Conservation (phyloP, 2,113 vertebrate species). For the Mesitornis unicolor region DNA sequence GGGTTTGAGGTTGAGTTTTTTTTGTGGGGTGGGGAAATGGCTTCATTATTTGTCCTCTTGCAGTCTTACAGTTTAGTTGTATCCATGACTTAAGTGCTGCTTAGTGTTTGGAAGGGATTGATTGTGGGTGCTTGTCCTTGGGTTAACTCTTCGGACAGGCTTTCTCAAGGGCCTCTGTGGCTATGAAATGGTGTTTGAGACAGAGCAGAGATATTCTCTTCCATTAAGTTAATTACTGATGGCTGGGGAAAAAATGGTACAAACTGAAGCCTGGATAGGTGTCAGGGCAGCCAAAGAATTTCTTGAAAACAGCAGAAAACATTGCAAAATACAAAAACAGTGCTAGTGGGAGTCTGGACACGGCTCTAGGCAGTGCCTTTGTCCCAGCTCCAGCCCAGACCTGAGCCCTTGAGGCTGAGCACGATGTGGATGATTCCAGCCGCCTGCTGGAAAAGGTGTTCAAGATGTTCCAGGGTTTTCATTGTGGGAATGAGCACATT, state of each 20-base stretch:
- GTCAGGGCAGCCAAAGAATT: background rate
- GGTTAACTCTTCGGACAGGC: background rate
- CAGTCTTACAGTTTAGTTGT: background rate
- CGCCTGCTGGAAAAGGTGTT: background rate
- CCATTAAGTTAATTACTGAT: background rate
- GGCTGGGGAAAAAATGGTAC: no score
- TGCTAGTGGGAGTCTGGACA: background rate
- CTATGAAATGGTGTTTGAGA: background rate
- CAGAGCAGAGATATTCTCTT: background rate
- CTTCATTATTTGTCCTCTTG: background rate
- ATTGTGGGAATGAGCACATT: background rate
- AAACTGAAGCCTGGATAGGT: background rate
- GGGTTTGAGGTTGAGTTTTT: background rate
- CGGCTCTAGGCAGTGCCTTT: background rate
- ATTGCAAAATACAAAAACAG: background rate
- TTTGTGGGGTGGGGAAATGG: background rate
- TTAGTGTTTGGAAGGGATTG: background rate
- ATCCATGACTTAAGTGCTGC: background rate
- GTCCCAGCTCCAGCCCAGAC: background rate
- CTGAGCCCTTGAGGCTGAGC: background rate
- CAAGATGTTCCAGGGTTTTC: background rate
- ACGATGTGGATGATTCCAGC: fast-evolving
- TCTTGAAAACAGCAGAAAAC: background rate
- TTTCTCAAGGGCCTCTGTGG: background rate
- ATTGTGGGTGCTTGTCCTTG: background rate